Evolutionary conservation across 1,140 invertebrate genomes (phyloP).

Genomic region (Mycetomoellerius zeteki): DNA sequence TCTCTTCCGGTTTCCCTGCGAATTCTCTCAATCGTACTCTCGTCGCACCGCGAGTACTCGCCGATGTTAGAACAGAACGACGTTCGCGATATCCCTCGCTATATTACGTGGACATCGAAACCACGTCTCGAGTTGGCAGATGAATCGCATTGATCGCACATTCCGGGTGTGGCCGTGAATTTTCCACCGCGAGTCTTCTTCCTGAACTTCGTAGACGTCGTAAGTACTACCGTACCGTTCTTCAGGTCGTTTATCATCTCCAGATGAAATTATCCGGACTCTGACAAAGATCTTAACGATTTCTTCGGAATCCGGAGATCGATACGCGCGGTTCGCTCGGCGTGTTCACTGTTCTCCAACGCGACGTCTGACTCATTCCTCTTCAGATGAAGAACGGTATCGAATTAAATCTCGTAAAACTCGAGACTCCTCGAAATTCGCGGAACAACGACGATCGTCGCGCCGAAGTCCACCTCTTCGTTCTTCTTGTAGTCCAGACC

Average conservation of each 20-base stretch:
- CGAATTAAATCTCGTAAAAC: not conserved
- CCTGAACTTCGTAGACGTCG: not conserved
- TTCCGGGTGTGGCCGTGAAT: not conserved
- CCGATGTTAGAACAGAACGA: slow-evolving; percentile 32
- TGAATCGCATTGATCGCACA: slow-evolving; percentile 10
- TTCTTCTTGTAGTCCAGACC: not conserved
- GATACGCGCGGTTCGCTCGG: not conserved
- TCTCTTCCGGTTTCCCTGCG: slow-evolving; percentile 37
- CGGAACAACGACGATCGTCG: slow-evolving; percentile 22
- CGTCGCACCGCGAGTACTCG: slow-evolving; percentile 39
- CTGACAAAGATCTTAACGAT: not conserved
- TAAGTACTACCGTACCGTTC: slow-evolving; percentile 16
- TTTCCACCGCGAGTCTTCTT: not conserved
- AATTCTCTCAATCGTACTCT: slow-evolving; percentile 53
- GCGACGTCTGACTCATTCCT: not conserved
- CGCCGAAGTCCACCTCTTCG: not conserved
- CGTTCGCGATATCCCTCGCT: not conserved
- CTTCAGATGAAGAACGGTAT: not conserved
- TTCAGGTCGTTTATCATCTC: not conserved
- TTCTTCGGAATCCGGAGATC: not conserved
- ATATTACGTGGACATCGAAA: not conserved
- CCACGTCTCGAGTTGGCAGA: slow-evolving; percentile 11
- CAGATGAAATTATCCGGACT: not conserved
- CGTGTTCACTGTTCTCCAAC: not conserved
- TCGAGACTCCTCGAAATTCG: not conserved